Evolutionary conservation across 2,113 vertebrate species (phyloP).

Genomic region (Ovibos moschatus): DNA sequence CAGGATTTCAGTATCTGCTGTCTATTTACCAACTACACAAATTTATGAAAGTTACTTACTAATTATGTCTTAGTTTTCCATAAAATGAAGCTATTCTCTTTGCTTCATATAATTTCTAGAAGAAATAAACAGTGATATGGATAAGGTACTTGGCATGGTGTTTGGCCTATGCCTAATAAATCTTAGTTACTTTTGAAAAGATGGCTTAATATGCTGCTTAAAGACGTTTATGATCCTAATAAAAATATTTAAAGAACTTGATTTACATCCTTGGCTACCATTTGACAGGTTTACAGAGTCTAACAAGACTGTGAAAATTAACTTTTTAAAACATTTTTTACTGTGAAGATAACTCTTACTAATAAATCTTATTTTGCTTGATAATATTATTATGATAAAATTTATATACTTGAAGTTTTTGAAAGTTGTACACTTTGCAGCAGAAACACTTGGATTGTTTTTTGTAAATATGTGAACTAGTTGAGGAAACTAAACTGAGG

Average conservation of each 20-base stretch:
- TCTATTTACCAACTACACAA: background rate
- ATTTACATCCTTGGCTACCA: background rate
- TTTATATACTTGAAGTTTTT: background rate
- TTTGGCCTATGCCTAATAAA: background rate
- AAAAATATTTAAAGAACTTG: background rate
- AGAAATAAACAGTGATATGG: background rate
- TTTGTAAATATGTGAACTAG: background rate
- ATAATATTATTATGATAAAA: background rate
- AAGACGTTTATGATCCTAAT: background rate
- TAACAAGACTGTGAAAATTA: background rate
- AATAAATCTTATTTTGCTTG: background rate
- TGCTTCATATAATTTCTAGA: background rate
- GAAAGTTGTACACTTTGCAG: background rate
- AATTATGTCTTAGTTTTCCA: background rate
- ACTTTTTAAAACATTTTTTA: background rate
- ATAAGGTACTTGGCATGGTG: background rate
- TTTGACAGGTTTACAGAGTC: background rate
- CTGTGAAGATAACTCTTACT: background rate
- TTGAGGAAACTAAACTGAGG: background rate
- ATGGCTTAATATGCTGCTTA: background rate
- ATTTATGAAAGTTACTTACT: background rate
- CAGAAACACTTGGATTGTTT: background rate
- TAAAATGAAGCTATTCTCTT: background rate
- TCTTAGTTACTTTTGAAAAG: background rate
- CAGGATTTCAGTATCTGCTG: background rate